A percentile compares a stretch with the other conserved stretches of the same genome.
Evolutionary conservation across 2,797 vertebrate genomes (phyloP).

Genomic region (Sebastes goodei): DNA sequence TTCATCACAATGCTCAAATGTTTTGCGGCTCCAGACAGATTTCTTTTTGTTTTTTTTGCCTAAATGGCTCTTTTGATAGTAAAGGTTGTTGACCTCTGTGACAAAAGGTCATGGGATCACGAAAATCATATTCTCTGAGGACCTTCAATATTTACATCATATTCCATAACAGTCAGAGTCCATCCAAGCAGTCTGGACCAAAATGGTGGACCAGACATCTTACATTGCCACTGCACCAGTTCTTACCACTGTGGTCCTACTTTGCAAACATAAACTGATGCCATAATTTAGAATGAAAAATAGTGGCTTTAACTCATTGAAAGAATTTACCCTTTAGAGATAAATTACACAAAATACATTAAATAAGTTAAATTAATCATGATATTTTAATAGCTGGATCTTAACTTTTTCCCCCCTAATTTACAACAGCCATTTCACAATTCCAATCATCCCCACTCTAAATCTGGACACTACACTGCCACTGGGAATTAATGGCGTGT

Average conservation of each 20-base stretch:
- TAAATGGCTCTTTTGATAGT: too few species aligned
- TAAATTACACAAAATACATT: not conserved
- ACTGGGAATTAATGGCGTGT: slow-evolving; percentile 41
- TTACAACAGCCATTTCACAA: slow-evolving; percentile 12
- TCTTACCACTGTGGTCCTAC: not conserved
- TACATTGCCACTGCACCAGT: not conserved
- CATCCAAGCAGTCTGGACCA: not conserved
- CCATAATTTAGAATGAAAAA: not conserved
- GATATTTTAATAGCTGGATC: not conserved
- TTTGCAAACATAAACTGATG: not conserved
- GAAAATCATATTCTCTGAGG: not conserved
- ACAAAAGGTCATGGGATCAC: not conserved
- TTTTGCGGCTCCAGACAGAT: too few species aligned
- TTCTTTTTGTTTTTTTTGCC: too few species aligned
- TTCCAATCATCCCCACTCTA: slow-evolving; percentile 25
- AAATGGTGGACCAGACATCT: not conserved
- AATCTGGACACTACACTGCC: slow-evolving; percentile 30
- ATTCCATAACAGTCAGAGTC: not conserved
- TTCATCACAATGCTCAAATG: too few species aligned
- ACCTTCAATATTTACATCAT: not conserved
- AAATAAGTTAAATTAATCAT: slow-evolving; percentile 6
- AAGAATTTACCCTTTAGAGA: not conserved
- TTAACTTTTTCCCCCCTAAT: slow-evolving; percentile 24
- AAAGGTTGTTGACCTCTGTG: too few species aligned
- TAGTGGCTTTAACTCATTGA: not conserved